phyloP scores from a whole-genome alignment of 2,113 vertebrate genomes.

The Phoenicopterus ruber region DNA sequence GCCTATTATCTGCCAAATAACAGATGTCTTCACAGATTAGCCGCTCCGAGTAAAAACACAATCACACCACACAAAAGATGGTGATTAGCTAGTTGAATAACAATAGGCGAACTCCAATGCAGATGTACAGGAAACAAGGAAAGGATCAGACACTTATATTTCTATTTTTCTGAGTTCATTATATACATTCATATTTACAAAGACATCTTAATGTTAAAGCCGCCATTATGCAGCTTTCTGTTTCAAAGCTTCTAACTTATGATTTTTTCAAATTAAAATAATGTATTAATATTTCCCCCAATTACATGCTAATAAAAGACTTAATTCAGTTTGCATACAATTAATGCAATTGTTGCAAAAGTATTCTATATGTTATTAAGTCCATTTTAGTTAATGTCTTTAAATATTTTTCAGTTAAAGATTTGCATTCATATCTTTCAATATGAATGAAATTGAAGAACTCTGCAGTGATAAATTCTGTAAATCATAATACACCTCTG shows the following conservation, averaged over 20 bases:
- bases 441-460: neutral
- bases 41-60: conserved; percentile 51
- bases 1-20: conserved; percentile 65
- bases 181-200: conserved; percentile 66
- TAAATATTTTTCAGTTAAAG: neutral
- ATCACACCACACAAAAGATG: conserved; percentile 65
- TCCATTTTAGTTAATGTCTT: conserved; percentile 3
- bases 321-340: conserved; percentile 54
- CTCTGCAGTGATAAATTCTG: neutral
- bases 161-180: conserved; percentile 63
- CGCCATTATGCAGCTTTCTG: neutral
- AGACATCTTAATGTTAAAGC: conserved; percentile 49
- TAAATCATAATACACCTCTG: neutral
- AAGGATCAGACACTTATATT: conserved; percentile 31
- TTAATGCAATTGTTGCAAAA: conserved; percentile 40
- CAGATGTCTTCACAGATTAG: conserved; percentile 73
- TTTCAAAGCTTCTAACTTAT: conserved; percentile 1
- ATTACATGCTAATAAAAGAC: conserved; percentile 29
- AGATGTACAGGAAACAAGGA: conserved; percentile 66
- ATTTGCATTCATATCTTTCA: neutral
- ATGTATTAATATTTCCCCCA: conserved; percentile 42
- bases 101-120: conserved; percentile 51
- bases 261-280: conserved; percentile 59
- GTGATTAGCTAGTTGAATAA: conserved; percentile 76
- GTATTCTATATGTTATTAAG: neutral